These are phyloP conservation scores for Zeugodacus cucurbitae DNA, from an alignment of 1,140 invertebrate genomes.

Conservation along the genomic window DNA sequence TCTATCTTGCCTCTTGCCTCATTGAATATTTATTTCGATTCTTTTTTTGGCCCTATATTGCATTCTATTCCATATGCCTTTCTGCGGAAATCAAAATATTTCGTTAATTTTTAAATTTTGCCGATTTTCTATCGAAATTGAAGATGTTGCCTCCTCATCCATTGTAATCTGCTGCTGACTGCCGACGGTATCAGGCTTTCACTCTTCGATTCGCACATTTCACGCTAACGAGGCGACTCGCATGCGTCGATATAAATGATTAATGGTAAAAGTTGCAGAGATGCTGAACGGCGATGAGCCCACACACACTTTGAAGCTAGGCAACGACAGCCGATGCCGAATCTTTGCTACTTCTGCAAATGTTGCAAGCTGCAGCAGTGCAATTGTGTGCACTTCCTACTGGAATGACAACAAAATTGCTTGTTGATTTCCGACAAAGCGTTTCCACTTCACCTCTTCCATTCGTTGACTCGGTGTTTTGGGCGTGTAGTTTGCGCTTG, in stretches of 20 bases:
- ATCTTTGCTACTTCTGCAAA: background rate
- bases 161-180: background rate
- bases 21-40: too few species aligned
- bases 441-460: background rate
- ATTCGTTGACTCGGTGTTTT: background rate
- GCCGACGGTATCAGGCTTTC: background rate
- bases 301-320: background rate
- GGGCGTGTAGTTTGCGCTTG: background rate
- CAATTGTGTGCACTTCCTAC: background rate
- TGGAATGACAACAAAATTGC: background rate
- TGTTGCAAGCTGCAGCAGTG: background rate
- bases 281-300: background rate
- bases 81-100: background rate
- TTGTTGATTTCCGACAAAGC: background rate
- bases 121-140: background rate
- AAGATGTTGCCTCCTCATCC: background rate
- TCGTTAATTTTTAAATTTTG: background rate
- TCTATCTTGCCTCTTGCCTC: too few species aligned
- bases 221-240: conserved; percentile 1
- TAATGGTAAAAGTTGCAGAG: background rate
- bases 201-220: background rate
- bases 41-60: background rate
- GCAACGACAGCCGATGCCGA: background rate
- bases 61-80: too few species aligned
- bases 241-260: conserved; percentile 1